Evolutionary conservation across 2,797 vertebrate species (phyloP).

Genomic region (Brachyrhaphis roseni): DNA sequence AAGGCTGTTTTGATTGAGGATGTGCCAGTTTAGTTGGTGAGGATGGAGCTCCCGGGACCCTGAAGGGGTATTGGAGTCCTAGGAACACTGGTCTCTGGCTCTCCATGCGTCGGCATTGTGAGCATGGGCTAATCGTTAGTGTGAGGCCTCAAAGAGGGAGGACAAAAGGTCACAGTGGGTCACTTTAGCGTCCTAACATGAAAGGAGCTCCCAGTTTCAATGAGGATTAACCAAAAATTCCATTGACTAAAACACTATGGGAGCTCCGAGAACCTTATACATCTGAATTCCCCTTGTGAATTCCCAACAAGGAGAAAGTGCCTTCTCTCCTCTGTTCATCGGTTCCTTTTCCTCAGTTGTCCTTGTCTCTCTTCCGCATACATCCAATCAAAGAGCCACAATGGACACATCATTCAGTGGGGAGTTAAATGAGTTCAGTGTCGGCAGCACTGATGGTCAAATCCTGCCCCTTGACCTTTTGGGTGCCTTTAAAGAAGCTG

Average conservation of each 20-base stretch:
- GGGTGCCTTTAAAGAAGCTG: slow-evolving; percentile 58
- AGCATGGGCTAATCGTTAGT: slow-evolving; percentile 82
- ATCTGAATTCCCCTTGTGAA: slow-evolving; percentile 69
- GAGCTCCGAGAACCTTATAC: slow-evolving; percentile 75
- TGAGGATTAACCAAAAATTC: slow-evolving; percentile 84
- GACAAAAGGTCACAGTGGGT: slow-evolving; percentile 84
- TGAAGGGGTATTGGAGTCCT: slow-evolving; percentile 66
- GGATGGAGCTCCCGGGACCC: slow-evolving; percentile 67
- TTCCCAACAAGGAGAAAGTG: slow-evolving; percentile 53
- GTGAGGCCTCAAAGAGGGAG: slow-evolving; percentile 79
- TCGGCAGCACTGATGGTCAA: slow-evolving; percentile 72
- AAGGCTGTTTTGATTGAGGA: slow-evolving; percentile 77
- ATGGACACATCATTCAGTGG: slow-evolving; percentile 55
- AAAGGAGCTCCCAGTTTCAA: slow-evolving; percentile 83
- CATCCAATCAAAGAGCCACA: slow-evolving; percentile 49
- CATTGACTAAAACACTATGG: slow-evolving; percentile 77
- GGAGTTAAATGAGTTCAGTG: slow-evolving; percentile 76
- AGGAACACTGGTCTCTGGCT: slow-evolving; percentile 72
- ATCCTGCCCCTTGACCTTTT: slow-evolving; percentile 69
- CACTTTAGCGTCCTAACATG: slow-evolving; percentile 81
- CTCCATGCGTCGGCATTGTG: slow-evolving; percentile 78
- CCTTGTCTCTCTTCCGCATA: slow-evolving; percentile 20
- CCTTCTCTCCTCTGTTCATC: slow-evolving; percentile 27
- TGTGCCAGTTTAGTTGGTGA: slow-evolving; percentile 78
- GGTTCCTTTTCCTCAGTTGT: slow-evolving; percentile 15